Conservation (phyloP, 2,113 vertebrate species). For the Pygoscelis antarcticus region DNA sequence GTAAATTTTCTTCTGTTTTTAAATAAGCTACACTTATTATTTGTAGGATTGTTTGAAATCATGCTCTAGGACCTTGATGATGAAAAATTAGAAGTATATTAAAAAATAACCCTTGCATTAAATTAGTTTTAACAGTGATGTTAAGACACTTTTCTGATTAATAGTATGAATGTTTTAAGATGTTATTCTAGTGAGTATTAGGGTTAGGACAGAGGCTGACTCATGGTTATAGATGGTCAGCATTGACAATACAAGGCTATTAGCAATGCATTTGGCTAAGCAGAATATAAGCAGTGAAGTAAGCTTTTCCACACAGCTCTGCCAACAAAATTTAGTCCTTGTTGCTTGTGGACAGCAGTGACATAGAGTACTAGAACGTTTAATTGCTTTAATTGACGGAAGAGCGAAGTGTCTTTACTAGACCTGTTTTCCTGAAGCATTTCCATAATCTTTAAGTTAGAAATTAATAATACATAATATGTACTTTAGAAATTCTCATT, state of each 20-base stretch:
- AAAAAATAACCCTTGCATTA: background rate
- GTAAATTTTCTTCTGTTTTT: background rate
- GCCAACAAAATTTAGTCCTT: background rate
- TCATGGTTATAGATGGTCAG: background rate
- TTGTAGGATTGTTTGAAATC: background rate
- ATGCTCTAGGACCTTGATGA: background rate
- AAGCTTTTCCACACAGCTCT: background rate
- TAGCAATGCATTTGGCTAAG: background rate
- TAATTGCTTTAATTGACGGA: background rate
- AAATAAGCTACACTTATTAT: background rate
- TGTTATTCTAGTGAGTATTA: background rate
- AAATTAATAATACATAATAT: background rate
- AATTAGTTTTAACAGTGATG: background rate
- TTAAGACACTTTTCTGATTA: background rate
- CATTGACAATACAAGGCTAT: background rate
- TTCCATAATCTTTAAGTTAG: background rate
- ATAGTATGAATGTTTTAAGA: background rate
- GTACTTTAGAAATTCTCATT: background rate
- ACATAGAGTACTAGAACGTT: background rate
- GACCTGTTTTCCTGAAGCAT: background rate
- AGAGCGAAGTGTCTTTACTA: background rate
- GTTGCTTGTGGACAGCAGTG: background rate
- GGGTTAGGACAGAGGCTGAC: background rate
- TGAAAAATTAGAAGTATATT: background rate
- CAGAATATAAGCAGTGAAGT: background rate